Base-by-base conservation (phyloP, 2,113 vertebrate genomes). In the Tiliqua scincoides region DNA sequence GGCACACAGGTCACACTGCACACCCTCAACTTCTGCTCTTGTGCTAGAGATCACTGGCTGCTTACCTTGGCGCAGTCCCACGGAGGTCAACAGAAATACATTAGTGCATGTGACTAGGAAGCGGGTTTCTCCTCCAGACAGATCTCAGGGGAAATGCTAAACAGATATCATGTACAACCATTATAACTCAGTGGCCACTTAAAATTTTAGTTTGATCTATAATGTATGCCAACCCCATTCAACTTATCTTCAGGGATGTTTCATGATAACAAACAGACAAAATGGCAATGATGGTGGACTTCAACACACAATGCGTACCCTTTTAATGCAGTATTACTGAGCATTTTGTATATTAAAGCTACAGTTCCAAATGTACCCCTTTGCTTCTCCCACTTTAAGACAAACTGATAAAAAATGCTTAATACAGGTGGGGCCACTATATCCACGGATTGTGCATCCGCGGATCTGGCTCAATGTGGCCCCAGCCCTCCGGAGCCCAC, bases 1-100 rank as follows among this genome's bases (percentile, higher is more conserved):
- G 86, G 12, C 10, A 9, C 32, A 57, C n/a, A 82, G 79, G 87
- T 86, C 59, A 91, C 43, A 21, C 32, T 23, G n/a, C 27, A 15
- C 0, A 4, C 77, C 85, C 61, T 52, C 62, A 1, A 40, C 27
- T 76, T 63, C 83, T 80, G 59, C 57, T 0, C 0, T 73, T 48
- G 35, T 43, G 35, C 61, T 63, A 85, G 81, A 73, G 78, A 63
- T 86, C 52, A 74, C n/a, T 37, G 12, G 17, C 17, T 54, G 67
- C 40, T 86, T 86, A 63, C 68, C n/a, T 86, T 65, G 43, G 70
- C 37, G 32, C 61, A 81, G 65, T 63, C 48, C 59, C 62, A 74
- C 61, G 74, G 43, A 74, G n/a, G 70, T 63, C 77, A 74, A 17
- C 35, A 48, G 59, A 40, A 81, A 80, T 35, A 74, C 59, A 73